phyloP scores from a whole-genome alignment of 2,113 vertebrate species.

The Lophotis ruficrista region DNA sequence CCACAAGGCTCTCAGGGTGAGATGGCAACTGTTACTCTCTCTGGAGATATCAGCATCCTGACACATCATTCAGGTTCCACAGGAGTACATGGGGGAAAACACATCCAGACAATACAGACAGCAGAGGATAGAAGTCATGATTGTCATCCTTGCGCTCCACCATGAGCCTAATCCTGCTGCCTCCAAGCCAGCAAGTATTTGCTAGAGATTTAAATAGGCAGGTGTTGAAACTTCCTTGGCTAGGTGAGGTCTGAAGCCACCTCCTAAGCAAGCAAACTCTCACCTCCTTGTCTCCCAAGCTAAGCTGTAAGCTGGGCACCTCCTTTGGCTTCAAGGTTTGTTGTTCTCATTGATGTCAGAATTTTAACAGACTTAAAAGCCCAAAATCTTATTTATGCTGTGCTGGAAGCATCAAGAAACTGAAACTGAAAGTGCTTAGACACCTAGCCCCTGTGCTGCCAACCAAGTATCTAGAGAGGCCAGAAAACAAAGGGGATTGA shows the following conservation, averaged over 20 bases:
- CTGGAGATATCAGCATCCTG: not conserved
- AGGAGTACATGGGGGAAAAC: not conserved
- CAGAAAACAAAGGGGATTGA: not conserved
- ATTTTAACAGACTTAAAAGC: not conserved
- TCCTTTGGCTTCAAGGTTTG: not conserved
- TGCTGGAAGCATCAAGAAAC: not conserved
- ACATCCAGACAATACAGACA: rapidly evolving
- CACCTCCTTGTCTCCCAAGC: not conserved
- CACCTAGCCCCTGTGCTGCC: not conserved
- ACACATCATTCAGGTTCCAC: not conserved
- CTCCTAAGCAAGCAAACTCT: not conserved
- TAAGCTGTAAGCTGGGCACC: not conserved
- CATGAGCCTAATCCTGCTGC: not conserved
- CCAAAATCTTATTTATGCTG: not conserved
- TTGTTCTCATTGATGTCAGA: not conserved
- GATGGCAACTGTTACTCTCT: not conserved
- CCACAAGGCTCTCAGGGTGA: not conserved
- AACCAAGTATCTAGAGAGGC: not conserved
- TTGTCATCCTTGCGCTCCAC: not conserved
- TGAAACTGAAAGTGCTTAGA: not conserved
- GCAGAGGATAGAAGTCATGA: not conserved
- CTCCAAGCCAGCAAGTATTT: not conserved
- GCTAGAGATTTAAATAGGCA: not conserved
- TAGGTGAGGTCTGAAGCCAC: not conserved
- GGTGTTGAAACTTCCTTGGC: not conserved